Evolutionary conservation across 2,888 invertebrate genomes (phyloP), one percentile per base, ranked within the genome.

Genomic region (Pyrocoelia pectoralis): DNA sequence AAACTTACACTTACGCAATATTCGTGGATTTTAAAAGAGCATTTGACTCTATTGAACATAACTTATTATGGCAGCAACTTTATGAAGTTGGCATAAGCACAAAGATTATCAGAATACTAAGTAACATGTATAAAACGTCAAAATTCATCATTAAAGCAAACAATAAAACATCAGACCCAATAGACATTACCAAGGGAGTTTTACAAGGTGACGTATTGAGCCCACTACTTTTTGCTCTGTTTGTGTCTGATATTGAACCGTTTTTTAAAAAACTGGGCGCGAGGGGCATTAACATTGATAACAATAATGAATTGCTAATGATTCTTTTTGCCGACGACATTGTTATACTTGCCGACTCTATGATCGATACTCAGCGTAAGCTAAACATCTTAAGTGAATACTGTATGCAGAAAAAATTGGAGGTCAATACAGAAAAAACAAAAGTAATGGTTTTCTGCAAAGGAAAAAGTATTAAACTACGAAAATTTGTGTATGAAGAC

Each of bases 131-230:
- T 9, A 38, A 38, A 8, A 8, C 38, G n/a, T 8, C 38, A 38
- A 38, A 38, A 38, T 38, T 2, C n/a, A 38, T 38, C n/a, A 38
- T 38, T 38, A 38, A 38, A 38, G n/a, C 38, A 38, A 38, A 38
- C 3, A 38, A 9, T 38, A n/a, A 38, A n/a, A 38, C n/a, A 38
- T 38, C 24, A 24, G 24, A 38, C 2, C 10, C 12, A 38, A 12
- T 38, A 38, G 38, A 38, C n/a, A 38, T 38, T 3, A 38, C 10
- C 5, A 38, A 38, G 38, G 38, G 38, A 38, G 38, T 38, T n/a
- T n/a, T n/a, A n/a, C n/a, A n/a, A n/a, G n/a, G n/a, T n/a, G n/a
- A n/a, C n/a, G n/a, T n/a, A n/a, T n/a, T n/a, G n/a, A n/a, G n/a
- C n/a, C n/a, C n/a, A n/a, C n/a, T n/a, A n/a, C n/a, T n/a, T n/a